Evolutionary conservation across 2,888 invertebrate species (phyloP), one percentile per base, ranked within the genome.

Genomic region (Brachynemurus nebulosus): DNA sequence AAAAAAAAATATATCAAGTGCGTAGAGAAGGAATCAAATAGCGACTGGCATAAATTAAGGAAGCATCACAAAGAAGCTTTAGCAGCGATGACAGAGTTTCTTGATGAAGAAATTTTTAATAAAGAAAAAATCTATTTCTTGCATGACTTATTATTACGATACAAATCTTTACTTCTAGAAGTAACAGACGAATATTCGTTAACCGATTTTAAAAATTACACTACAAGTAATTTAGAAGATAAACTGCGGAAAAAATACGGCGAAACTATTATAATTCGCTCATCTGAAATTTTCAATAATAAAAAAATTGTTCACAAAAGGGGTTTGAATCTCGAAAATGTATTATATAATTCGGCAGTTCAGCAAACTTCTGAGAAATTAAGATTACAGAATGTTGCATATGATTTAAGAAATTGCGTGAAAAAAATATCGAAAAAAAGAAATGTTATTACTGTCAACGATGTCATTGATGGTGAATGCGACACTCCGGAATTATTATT

Each of bases 301-400:
- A 37, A 37, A 18, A 37, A 37, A 37, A 37, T 37, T 37, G 37
- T 37, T 37, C 14, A 37, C 19, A 16, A 37, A 37, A 7, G 14
- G 8, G 37, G 19, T 34, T 34, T 34, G 14, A 14, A 34, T 14
- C n/a, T 34, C n/a, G 14, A 34, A 12, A 34, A 5, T 6, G 16
- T 37, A 37, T 7, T 18, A 8, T 17, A 18, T 19, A 12, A 37
- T n/a, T 17, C 11, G 7, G 37, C 19, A 17, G 14, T 37, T 16
- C 9, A 11, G 12, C 16, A 37, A 37, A 17, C 19, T 17, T 17
- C 16, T 16, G 19, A 16, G 9, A 37, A 37, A 37, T 17, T 17
- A 17, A 8, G 37, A 18, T 18, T 16, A 9, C 8, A 37, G 14
- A 18, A 37, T 19, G 37, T 37, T 11, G 37, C 34, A n/a, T 34